These are phyloP conservation scores for Drosophila rubida DNA, from an alignment of 2,888 invertebrate species.

Conservation along the genomic window DNA sequence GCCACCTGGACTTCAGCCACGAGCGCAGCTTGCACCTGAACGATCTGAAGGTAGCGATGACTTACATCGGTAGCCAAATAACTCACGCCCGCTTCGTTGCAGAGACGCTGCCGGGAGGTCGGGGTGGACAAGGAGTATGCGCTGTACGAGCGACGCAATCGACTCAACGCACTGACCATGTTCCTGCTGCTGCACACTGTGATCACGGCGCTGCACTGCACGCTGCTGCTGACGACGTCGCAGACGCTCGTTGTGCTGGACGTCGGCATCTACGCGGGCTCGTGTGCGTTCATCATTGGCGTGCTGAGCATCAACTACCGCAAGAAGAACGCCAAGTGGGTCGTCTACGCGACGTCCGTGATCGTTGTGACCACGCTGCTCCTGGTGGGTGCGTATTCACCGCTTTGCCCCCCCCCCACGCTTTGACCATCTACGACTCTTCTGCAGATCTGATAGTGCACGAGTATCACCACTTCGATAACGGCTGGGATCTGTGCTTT, in stretches of 20 bases:
- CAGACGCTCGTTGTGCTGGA: too few species aligned
- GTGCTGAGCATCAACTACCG: conserved; percentile 42
- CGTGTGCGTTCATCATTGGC: background rate
- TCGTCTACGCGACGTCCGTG: conserved; percentile 37
- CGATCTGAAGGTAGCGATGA: conserved; percentile 36
- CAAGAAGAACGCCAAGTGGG: conserved; percentile 13
- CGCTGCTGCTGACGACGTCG: conserved; percentile 35
- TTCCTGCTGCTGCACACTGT: conserved; percentile 44
- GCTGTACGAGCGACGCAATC: conserved; percentile 45
- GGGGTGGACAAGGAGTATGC: conserved; percentile 45
- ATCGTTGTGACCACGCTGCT: conserved; percentile 30
- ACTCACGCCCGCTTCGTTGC: too few species aligned
- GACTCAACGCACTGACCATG: conserved; percentile 13
- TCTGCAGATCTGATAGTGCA: conserved; percentile 17
- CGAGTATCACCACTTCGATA: conserved; percentile 22
- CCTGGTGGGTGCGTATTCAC: conserved; percentile 28
- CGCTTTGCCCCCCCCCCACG: too few species aligned
- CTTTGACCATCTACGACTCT: too few species aligned
- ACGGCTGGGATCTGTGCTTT: conserved; percentile 20
- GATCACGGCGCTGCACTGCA: conserved; percentile 18
- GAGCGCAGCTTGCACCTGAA: background rate
- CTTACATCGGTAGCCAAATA: background rate
- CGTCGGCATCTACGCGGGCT: background rate
- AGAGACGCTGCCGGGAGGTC: conserved; percentile 47
- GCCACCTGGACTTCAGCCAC: background rate